Evolutionary conservation across 2,113 vertebrate species (phyloP).

Genomic region (Chloropsis hardwickii): DNA sequence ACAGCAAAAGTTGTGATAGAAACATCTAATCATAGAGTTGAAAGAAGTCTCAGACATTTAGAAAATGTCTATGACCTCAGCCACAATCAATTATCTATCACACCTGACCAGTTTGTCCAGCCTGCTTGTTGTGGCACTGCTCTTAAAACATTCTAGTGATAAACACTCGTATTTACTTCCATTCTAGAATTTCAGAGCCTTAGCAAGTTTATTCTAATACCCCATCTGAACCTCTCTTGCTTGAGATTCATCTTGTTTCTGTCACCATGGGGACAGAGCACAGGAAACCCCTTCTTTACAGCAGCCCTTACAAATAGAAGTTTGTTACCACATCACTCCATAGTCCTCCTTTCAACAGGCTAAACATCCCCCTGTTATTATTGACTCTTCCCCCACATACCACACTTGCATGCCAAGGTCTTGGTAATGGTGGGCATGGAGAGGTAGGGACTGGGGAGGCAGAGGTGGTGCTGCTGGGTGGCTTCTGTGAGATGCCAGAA

Average conservation of each 20-base stretch:
- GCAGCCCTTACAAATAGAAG: not conserved
- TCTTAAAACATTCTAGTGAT: not conserved
- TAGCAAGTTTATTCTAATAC: not conserved
- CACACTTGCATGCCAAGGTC: not conserved
- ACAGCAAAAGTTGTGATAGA: not conserved
- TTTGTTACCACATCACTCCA: not conserved
- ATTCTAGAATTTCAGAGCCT: not conserved
- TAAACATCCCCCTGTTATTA: not conserved
- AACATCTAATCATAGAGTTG: not conserved
- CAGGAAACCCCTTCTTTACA: not conserved
- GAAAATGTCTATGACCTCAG: not conserved
- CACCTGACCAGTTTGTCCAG: not conserved
- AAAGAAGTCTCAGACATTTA: not conserved
- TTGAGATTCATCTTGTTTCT: not conserved
- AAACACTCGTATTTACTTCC: not conserved
- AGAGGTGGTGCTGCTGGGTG: not conserved
- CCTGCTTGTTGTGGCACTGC: not conserved
- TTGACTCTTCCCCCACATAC: not conserved
- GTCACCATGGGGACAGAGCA: not conserved
- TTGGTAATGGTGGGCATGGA: accelerated
- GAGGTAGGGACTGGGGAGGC: too few species aligned
- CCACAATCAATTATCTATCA: not conserved
- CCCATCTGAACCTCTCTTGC: not conserved
- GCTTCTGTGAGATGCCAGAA: not conserved
- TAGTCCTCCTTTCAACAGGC: not conserved